Percentiles rank a stretch among this genome's conserved stretches.
These are phyloP conservation scores for Hemicentrotus pulcherrimus DNA, from an alignment of 35 echinoderm and acorn worm species.

Conservation along the genomic window DNA sequence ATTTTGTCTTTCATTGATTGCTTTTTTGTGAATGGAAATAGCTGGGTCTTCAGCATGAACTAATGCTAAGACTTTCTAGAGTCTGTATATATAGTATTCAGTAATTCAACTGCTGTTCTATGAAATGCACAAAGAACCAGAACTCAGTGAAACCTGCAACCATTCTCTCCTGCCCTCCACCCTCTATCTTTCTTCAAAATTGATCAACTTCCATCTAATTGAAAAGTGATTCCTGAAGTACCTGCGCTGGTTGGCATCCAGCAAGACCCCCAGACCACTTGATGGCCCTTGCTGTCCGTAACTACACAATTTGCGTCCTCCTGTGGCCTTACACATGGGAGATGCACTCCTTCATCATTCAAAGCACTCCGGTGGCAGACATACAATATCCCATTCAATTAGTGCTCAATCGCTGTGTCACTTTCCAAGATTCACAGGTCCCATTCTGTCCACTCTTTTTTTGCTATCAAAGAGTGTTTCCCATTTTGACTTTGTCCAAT, in stretches of 20 bases:
- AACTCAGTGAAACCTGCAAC: not conserved
- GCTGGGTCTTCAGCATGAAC: no score
- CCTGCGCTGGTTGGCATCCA: not conserved
- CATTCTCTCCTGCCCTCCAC: not conserved
- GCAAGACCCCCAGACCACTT: not conserved
- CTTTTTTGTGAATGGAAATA: no score
- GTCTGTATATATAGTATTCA: not conserved
- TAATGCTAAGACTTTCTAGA: no score
- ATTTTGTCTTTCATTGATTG: no score
- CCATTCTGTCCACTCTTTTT: not conserved
- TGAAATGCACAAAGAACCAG: not conserved
- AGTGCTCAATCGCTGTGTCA: not conserved
- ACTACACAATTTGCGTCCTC: not conserved
- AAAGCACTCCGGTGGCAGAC: not conserved
- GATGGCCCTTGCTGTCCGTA: not conserved
- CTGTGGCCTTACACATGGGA: not conserved
- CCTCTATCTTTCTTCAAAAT: not conserved
- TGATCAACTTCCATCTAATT: not conserved
- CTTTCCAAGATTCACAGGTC: not conserved
- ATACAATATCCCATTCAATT: constrained; percentile 19
- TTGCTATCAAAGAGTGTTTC: not conserved
- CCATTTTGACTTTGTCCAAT: no score
- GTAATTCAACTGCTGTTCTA: no score
- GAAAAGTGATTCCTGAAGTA: not conserved
- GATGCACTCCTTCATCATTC: not conserved